Evolutionary conservation across 2,113 vertebrate species (phyloP), one percentile per base, ranked within the genome.

Genomic region (Cyrtonyx montezumae): DNA sequence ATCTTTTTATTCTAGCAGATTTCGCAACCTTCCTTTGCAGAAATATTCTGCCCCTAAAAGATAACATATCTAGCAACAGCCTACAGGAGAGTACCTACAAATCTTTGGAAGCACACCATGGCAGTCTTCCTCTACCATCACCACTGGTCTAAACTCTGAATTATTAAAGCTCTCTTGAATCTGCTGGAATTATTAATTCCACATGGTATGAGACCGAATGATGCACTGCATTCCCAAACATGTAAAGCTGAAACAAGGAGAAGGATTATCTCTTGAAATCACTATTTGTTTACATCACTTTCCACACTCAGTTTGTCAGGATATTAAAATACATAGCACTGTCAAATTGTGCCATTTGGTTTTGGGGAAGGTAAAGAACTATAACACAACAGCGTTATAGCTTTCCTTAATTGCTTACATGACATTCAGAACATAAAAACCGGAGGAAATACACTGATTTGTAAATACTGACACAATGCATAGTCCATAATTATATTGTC

Each of bases 1-100:
- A 86, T 76, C 88, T 77, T 84, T 93, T 77, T 23, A 87, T 90
- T 94, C 73, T 79, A 56, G 37, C 36, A 83, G 58, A 95, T 97
- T 97, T 94, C 69, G 58, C 88, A 96, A 97, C 83, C 78, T 97
- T 95, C 93, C 95, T 97, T 81, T 89, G 77, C 59, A 94, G 83
- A 93, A 95, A 94, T 81, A 95, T 42, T 80, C 91, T 97, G 97
- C 79, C 78, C 43, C 48, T 74, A 53, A 90, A 94, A 97, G 96
- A 97, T 96, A 97, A 96, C 73, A 18, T 92, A 95, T 81, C 89
- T 77, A 63, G 37, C 59, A 91, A 87, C 84, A 95, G 90, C 84
- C 73, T 78, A 79, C 66, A 74, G 79, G 42, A 84, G 75, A 88
- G 65, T 53, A 83, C 51, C 82, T 78, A 78, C 43, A 89, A 51